Conservation (phyloP, 2,113 vertebrate genomes). For the Grus americana region DNA sequence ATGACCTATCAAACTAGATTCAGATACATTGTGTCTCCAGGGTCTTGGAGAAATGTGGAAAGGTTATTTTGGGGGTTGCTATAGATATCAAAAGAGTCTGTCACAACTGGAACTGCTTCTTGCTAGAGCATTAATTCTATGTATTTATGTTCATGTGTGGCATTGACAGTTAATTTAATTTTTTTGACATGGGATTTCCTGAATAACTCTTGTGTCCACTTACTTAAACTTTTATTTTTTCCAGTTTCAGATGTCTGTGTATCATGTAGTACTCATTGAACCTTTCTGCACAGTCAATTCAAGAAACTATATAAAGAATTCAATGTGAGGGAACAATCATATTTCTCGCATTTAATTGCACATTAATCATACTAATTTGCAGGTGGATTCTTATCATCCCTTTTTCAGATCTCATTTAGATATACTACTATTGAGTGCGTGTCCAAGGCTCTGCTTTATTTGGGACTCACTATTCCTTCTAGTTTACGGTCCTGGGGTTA, state of each 20-base stretch:
- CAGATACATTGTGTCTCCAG: background rate
- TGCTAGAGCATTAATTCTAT: background rate
- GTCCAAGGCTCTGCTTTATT: background rate
- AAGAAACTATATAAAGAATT: background rate
- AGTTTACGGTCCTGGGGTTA: fast-evolving
- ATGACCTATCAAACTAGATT: background rate
- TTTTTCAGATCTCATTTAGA: background rate
- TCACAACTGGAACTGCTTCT: background rate
- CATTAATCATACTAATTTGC: background rate
- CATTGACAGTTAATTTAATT: background rate
- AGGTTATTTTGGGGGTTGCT: background rate
- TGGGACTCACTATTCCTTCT: background rate
- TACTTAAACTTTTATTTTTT: background rate
- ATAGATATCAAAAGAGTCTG: background rate
- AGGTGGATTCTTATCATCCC: background rate
- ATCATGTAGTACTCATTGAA: background rate
- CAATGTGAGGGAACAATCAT: background rate
- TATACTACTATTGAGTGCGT: background rate
- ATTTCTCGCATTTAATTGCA: background rate
- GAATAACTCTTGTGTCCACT: background rate
- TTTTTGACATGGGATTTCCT: background rate
- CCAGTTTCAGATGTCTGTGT: background rate
- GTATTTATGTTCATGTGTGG: background rate
- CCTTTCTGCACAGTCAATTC: background rate
- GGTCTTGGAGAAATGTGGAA: background rate